Evolutionary conservation across 2,888 invertebrate species (phyloP), one percentile per base, ranked within the genome.

Genomic region (Liodrosophila aerea): DNA sequence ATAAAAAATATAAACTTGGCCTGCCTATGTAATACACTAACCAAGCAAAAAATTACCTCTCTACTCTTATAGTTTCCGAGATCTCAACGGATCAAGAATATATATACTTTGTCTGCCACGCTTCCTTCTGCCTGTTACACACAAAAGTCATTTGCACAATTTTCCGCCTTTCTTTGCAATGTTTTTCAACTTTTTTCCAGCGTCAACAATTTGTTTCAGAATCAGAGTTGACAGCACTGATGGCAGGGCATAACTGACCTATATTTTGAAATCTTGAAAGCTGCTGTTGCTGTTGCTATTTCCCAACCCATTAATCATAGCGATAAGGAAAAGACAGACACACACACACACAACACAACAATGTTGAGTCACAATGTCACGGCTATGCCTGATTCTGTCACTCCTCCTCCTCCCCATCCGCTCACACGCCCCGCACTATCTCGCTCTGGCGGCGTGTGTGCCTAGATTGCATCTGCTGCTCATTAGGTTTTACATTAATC

Each of bases 331-430:
- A 27, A 37, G 31, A 37, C 13, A 47, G 15, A 44, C 37, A 39
- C 31, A 31, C 29, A 11, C 7, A 30, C 7, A 41, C 27, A 52
- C 29, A 29, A 36, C 4, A 7, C 7, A 1, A 30, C 45, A 13
- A 50, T 33, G 39, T 62, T 69, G 69, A 68, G 29, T 54, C 69
- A 65, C 56, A 69, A 53, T 71, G 71, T 69, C 68, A 65, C 18
- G 65, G 61, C 50, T 53, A 50, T 34, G 13, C 40, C 27, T 9
- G 22, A n/a, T 36, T 40, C 22, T 27, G 2, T 8, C 33, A n/a
- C 27, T 44, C 4, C n/a, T 16, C 27, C 31, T 7, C 2, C 8
- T 8, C 8, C 34, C 1, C 9, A 2, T 13, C 30, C 16, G 13
- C 11, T 33, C 22, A 9, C 13, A n/a, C 36, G 16, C 39, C 39